Evolutionary conservation across 2,888 invertebrate species (phyloP), one percentile per base, ranked within the genome.

Genomic region (Himalopsyche japonica): DNA sequence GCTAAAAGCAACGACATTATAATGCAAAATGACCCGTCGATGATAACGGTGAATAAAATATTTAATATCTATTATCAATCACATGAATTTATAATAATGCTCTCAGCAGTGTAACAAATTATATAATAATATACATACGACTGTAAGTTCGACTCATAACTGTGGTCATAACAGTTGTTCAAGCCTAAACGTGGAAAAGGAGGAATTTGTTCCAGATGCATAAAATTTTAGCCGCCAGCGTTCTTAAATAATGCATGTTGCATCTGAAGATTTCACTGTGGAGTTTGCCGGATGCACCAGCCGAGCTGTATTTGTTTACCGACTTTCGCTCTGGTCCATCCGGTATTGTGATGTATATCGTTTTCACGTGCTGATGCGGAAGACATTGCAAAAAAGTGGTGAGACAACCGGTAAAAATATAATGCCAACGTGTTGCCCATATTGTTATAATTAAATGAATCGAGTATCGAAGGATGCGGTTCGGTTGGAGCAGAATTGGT

Each of bases 291-390:
- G 20, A 57, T 20, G 57, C 57, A 57, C 20, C 20, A 43, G 57
- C 20, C n/a, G 57, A 57, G 24, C 1, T 20, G 57, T 20, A 57
- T 49, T 49, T 20, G 49, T 49, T 49, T n/a, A n/a, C 49, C 20
- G 32, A 32, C 76, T 82, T 77, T 82, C 82, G 82, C 76, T 82
- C 49, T 48, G 47, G 76, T 76, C 77, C 82, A 82, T 82, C 82
- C 82, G 77, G 82, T 77, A 82, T 77, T 57, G 57, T 20, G 24
- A 57, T 57, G 57, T 5, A n/a, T 57, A 57, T 57, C 57, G 6
- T 57, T 1, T 57, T 20, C 57, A 57, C 57, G 57, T 57, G 57
- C 20, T 57, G n/a, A 57, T 57, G 57, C 3, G 57, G 6, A 57
- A 57, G 20, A 57, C 20, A 57, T 57, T 57, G 57, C 24, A 57